Evolutionary conservation across 2,888 invertebrate species (phyloP).

Genomic region (Scaeva pyrastri): DNA sequence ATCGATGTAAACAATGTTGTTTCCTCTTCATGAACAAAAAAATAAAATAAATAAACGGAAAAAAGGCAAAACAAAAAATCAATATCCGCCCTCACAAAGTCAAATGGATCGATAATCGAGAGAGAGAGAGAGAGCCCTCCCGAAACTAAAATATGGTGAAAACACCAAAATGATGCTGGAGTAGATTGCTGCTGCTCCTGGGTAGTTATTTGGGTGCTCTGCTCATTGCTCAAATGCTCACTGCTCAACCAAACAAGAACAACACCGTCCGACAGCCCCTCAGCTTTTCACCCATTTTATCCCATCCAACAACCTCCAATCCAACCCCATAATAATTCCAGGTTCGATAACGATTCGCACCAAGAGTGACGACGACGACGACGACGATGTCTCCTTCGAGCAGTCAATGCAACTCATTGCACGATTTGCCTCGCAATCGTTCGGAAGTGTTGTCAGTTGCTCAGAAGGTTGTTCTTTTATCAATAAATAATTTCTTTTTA

Average conservation of each 20-base stretch:
- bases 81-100: constrained; percentile 67
- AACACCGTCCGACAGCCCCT: constrained; percentile 33
- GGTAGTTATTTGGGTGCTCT: constrained; percentile 36
- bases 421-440: constrained; percentile 68
- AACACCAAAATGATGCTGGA: constrained; percentile 65
- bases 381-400: constrained; percentile 50
- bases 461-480: constrained; percentile 46
- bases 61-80: constrained; percentile 44
- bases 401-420: constrained; percentile 66
- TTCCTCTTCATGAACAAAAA: not conserved
- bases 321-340: constrained; percentile 29
- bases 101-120: constrained; percentile 60
- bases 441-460: constrained; percentile 54
- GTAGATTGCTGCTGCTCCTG: not conserved
- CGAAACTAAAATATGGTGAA: constrained; percentile 36
- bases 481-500: not conserved
- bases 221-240: not conserved
- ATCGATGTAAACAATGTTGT: constrained; percentile 34
- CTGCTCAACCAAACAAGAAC: constrained; percentile 30
- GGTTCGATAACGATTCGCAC: constrained; percentile 63
- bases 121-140: constrained; percentile 62
- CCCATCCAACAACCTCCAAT: constrained; percentile 9
- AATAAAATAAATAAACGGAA: constrained; percentile 8
- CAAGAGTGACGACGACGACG: constrained; percentile 9
- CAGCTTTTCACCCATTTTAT: constrained; percentile 15